Conservation (phyloP, 1,140 invertebrate genomes). For the Bathynomus jamesi region DNA sequence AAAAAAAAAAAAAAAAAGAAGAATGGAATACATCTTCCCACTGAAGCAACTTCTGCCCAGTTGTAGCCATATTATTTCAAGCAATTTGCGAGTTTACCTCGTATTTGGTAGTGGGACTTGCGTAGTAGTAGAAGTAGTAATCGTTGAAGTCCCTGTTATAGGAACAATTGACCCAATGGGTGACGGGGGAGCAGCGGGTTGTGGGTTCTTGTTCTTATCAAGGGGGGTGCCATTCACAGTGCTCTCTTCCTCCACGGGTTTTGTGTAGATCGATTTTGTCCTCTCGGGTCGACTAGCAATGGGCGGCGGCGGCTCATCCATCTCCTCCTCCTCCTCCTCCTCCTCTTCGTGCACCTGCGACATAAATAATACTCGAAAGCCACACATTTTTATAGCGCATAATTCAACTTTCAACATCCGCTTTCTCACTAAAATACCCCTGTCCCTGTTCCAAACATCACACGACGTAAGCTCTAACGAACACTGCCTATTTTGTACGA, state of each 20-base stretch:
- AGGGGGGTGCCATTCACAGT: slow-evolving; percentile 39
- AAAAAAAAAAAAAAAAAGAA: no score
- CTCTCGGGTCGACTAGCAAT: slow-evolving; percentile 89
- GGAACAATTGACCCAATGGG: not conserved
- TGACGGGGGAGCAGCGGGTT: slow-evolving; percentile 14
- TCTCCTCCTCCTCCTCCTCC: slow-evolving; percentile 67
- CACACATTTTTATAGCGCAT: not conserved
- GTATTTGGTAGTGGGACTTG: slow-evolving; percentile 37
- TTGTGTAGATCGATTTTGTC: slow-evolving; percentile 98
- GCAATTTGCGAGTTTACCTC: slow-evolving; percentile 41
- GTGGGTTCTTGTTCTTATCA: slow-evolving; percentile 40
- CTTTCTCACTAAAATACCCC: no score
- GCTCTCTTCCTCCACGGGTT: slow-evolving; percentile 75
- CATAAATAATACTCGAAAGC: not conserved
- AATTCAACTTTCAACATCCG: no score
- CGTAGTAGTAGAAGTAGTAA: slow-evolving; percentile 42
- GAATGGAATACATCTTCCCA: no score
- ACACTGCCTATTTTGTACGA: no score
- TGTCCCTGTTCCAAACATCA: no score
- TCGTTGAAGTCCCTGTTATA: slow-evolving; percentile 34
- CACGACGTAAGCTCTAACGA: no score
- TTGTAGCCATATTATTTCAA: not conserved
- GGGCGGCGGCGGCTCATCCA: slow-evolving; percentile 70
- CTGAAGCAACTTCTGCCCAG: not conserved
- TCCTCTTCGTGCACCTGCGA: slow-evolving; percentile 43